Evolutionary conservation across 2,888 invertebrate genomes (phyloP).

Genomic region (Adineta ricciae): DNA sequence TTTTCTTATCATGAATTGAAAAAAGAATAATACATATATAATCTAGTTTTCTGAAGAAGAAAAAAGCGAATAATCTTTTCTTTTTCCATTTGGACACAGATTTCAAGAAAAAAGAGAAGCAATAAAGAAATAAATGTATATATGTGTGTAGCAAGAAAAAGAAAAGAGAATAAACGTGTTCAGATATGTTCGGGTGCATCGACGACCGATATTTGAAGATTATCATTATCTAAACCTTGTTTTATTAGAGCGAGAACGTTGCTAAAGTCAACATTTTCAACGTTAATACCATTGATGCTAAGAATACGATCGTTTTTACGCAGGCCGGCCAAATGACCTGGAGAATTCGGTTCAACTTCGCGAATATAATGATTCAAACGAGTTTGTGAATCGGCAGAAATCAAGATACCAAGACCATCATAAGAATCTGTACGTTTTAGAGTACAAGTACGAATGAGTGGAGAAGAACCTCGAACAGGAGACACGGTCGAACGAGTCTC

Average conservation of each 20-base stretch:
- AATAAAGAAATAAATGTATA: neutral
- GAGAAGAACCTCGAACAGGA: neutral
- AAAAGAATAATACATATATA: neutral
- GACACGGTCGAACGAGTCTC: neutral
- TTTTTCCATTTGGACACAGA: neutral
- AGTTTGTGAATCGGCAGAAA: neutral
- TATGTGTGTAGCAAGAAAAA: neutral
- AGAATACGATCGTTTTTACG: conserved; percentile 11
- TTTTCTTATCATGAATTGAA: neutral
- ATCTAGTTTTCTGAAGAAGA: neutral
- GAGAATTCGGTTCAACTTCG: neutral
- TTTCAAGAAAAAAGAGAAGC: neutral
- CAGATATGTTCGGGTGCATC: neutral
- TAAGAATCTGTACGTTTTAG: neutral
- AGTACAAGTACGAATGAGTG: neutral
- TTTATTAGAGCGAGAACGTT: neutral
- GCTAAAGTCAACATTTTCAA: neutral
- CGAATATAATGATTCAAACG: conserved; percentile 1
- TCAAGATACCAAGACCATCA: neutral
- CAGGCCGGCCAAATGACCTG: neutral
- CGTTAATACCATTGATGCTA: neutral
- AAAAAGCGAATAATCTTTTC: neutral
- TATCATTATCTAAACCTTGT: neutral
- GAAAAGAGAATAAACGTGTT: neutral
- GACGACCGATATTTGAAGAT: neutral